These are phyloP conservation scores for Cerastis leucographa DNA, from an alignment of 2,888 invertebrate species.

Conservation along the genomic window DNA sequence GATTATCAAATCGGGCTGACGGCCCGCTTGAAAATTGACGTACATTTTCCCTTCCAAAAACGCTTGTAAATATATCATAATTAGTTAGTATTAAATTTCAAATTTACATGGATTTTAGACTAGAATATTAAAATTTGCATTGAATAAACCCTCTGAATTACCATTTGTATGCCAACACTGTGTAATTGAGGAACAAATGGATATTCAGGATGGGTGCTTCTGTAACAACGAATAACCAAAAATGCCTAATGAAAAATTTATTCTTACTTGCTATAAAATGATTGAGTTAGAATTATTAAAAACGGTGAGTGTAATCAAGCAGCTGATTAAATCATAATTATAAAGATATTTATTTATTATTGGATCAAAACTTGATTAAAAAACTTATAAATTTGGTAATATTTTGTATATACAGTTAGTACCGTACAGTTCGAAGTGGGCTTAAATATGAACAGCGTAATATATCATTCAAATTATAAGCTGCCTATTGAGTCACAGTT, in stretches of 20 bases:
- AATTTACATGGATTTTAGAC: constrained; percentile 54
- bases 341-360: too few species aligned
- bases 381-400: too few species aligned
- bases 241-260: not conserved
- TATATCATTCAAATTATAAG: not conserved
- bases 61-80: constrained; percentile 60
- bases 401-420: too few species aligned
- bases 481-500: not conserved
- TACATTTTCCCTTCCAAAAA: constrained; percentile 45
- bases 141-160: constrained; percentile 37
- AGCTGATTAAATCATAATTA: too few species aligned
- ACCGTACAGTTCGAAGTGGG: not conserved
- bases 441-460: not conserved
- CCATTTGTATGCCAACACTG: constrained; percentile 26
- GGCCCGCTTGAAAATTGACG: constrained; percentile 43
- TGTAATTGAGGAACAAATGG: constrained; percentile 27
- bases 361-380: too few species aligned
- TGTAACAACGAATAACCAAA: not conserved
- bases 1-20: constrained; percentile 33
- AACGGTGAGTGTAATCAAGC: too few species aligned
- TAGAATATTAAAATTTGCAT: constrained; percentile 52
- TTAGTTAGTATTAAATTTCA: constrained; percentile 56
- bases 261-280: not conserved
- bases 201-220: constrained; percentile 9
- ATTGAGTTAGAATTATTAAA: too few species aligned